Conservation (phyloP, 2,113 vertebrate genomes). For the Pterocles orientalis region DNA sequence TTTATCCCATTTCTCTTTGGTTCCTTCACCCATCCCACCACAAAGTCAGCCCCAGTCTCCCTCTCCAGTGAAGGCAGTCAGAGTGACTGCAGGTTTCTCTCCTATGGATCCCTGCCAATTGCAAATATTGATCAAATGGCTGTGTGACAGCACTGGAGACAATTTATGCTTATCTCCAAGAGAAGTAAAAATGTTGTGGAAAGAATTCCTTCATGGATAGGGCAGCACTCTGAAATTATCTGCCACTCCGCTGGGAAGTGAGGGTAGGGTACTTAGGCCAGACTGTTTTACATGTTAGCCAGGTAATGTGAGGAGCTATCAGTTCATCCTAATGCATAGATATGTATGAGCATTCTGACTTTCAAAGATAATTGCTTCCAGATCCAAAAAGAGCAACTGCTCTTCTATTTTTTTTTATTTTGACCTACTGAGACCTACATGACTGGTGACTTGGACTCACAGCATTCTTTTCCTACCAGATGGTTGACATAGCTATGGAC, state of each 20-base stretch:
- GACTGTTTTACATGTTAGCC: not conserved
- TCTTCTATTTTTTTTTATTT: not conserved
- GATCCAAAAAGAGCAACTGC: constrained; percentile 16
- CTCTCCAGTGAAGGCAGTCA: not conserved
- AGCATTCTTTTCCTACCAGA: not conserved
- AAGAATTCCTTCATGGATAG: not conserved
- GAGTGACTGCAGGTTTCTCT: constrained; percentile 34
- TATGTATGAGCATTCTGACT: not conserved
- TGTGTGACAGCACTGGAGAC: constrained; percentile 20
- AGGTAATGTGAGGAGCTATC: not conserved
- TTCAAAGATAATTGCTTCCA: constrained; percentile 52
- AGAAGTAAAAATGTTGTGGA: constrained; percentile 9
- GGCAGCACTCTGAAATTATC: not conserved
- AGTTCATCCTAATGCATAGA: not conserved
- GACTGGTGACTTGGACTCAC: constrained; percentile 14
- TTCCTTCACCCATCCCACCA: not conserved
- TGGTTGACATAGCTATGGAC: constrained; percentile 17
- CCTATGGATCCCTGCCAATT: constrained; percentile 8
- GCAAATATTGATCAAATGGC: constrained; percentile 25
- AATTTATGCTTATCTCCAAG: constrained; percentile 19
- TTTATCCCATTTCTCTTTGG: not conserved
- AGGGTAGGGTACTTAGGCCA: not conserved
- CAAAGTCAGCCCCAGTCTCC: not conserved
- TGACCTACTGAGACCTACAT: constrained; percentile 5
- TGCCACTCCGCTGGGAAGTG: not conserved